These are phyloP conservation scores for Wasmannia auropunctata DNA, from an alignment of 1,140 invertebrate species.

Conservation along the genomic window DNA sequence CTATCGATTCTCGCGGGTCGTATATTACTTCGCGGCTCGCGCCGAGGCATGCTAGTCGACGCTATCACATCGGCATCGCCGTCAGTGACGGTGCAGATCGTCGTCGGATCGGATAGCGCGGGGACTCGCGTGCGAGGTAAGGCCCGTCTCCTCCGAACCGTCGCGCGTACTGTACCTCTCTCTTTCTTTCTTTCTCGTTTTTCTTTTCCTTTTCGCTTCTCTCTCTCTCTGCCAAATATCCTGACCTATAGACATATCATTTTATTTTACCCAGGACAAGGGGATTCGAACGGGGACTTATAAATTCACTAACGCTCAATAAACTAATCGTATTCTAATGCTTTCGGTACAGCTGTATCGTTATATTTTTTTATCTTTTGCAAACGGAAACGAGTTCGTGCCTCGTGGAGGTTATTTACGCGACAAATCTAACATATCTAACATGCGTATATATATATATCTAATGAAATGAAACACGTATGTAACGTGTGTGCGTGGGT, in stretches of 20 bases:
- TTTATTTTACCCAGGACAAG: too few species aligned
- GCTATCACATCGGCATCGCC: constrained; percentile 43
- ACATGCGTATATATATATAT: background rate
- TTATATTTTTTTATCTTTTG: too few species aligned
- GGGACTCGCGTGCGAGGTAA: background rate
- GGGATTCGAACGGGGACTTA: background rate
- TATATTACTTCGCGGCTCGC: constrained; percentile 64
- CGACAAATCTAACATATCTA: background rate
- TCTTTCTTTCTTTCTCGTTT: too few species aligned
- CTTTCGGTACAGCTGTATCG: background rate
- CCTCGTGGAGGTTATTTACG: background rate
- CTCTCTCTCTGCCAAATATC: too few species aligned
- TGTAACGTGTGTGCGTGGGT: too few species aligned
- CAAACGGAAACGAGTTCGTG: background rate
- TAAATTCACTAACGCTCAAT: background rate
- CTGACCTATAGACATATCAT: too few species aligned
- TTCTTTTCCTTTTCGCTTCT: too few species aligned
- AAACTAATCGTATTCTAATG: background rate
- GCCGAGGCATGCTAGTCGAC: constrained; percentile 65
- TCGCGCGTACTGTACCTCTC: too few species aligned
- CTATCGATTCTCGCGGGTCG: constrained; percentile 87
- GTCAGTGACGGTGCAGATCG: background rate
- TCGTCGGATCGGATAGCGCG: background rate
- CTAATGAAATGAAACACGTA: background rate
- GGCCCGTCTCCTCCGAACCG: background rate